phyloP scores from a whole-genome alignment of 2,797 vertebrate species.

The Macropodus opercularis region DNA sequence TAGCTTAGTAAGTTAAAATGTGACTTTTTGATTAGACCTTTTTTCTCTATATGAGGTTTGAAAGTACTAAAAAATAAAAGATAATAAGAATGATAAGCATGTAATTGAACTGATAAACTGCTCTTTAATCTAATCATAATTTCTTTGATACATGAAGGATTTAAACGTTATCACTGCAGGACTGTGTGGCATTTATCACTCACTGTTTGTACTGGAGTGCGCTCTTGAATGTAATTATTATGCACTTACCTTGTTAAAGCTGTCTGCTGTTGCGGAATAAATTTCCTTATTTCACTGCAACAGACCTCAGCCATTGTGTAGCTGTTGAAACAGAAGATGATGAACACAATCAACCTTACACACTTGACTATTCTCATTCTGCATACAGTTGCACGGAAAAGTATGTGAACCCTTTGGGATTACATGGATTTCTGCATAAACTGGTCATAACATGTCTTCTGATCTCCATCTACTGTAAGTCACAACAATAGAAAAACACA shows the following conservation, averaged over 20 bases:
- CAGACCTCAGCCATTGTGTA: neutral
- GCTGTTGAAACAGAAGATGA: constrained; percentile 5
- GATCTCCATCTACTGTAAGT: no score
- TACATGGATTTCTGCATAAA: no score
- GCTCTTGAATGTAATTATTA: neutral
- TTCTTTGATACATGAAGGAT: neutral
- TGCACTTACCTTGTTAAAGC: neutral
- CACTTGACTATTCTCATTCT: constrained; percentile 8
- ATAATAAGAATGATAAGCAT: neutral
- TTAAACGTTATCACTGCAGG: neutral
- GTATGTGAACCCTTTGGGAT: no score
- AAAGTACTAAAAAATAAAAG: neutral
- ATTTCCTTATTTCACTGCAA: neutral
- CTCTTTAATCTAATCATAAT: neutral
- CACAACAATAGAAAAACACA: no score
- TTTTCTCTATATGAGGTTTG: neutral
- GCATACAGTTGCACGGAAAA: no score
- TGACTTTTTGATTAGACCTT: neutral
- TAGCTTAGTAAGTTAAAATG: no score
- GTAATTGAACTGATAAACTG: neutral
- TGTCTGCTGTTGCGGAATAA: neutral
- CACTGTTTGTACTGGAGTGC: neutral
- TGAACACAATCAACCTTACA: neutral
- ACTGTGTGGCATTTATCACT: neutral
- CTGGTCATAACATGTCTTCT: no score